These are phyloP conservation scores for Macrosiphum euphorbiae DNA, from an alignment of 2,888 invertebrate species.

Conservation along the genomic window DNA sequence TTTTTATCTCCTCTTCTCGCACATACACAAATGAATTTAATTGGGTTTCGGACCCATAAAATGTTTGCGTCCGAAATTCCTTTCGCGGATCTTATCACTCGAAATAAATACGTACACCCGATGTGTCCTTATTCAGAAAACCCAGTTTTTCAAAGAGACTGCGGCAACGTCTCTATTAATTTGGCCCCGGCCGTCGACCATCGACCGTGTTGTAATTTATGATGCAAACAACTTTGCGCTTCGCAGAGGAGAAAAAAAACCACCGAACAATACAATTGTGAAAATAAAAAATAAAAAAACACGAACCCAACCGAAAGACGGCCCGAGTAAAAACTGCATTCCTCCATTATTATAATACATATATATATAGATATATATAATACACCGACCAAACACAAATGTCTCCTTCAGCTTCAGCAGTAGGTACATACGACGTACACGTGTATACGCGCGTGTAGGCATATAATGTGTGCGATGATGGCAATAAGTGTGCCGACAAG, in stretches of 20 bases:
- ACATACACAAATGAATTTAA: not conserved
- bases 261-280: constrained; percentile 50
- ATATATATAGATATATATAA: not conserved
- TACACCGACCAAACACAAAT: constrained; percentile 42
- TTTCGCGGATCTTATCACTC: constrained; percentile 59
- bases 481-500: constrained; percentile 63
- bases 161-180: constrained; percentile 57
- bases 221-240: constrained; percentile 26
- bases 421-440: not conserved
- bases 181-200: constrained; percentile 34
- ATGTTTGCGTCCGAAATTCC: constrained; percentile 36
- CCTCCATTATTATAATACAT: constrained; percentile 2
- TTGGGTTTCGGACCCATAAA: constrained; percentile 37
- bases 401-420: constrained; percentile 36
- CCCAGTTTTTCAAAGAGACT: constrained; percentile 54
- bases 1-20: not conserved
- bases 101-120: constrained; percentile 28
- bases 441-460: constrained; percentile 28
- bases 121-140: constrained; percentile 52
- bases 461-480: not conserved
- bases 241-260: not conserved
- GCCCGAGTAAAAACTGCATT: constrained; percentile 57
- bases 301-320: constrained; percentile 34
- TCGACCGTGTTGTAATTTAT: constrained; percentile 45
- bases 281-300: constrained; percentile 17